phyloP scores from a whole-genome alignment of 2,888 invertebrate species.

The Coenonympha arcania region DNA sequence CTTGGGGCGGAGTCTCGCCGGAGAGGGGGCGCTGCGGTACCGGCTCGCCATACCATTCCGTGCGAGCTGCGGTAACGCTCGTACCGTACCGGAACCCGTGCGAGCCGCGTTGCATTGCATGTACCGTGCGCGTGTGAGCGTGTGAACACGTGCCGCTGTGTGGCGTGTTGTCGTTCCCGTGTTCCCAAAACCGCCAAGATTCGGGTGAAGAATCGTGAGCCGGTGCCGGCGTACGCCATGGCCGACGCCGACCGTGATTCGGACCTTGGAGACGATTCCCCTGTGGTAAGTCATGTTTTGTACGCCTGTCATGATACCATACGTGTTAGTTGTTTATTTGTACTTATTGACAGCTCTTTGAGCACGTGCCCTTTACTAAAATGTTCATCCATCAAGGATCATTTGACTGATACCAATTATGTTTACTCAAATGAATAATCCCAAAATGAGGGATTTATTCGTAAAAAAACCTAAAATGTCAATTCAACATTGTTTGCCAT shows the following conservation, averaged over 20 bases:
- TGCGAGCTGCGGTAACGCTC: constrained; percentile 50
- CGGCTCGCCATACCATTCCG: constrained; percentile 54
- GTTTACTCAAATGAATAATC: too few relatives aligned
- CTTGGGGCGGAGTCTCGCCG: constrained; percentile 57
- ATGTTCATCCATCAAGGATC: background rate
- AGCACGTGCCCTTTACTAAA: background rate
- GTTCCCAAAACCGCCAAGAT: constrained; percentile 78
- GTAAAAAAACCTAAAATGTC: too few relatives aligned
- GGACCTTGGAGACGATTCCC: constrained; percentile 82
- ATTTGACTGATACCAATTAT: too few relatives aligned
- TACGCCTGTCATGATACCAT: background rate
- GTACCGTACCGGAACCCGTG: constrained; percentile 32
- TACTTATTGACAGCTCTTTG: background rate
- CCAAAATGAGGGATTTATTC: too few relatives aligned
- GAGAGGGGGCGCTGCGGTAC: constrained; percentile 45
- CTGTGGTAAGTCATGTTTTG: constrained; percentile 76
- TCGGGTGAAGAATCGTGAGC: constrained; percentile 91
- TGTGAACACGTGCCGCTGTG: constrained; percentile 47
- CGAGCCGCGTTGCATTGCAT: constrained; percentile 36
- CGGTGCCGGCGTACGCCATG: constrained; percentile 89
- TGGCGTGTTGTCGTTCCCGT: constrained; percentile 48
- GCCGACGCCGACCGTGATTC: constrained; percentile 79
- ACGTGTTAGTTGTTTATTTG: background rate
- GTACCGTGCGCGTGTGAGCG: constrained; percentile 54
- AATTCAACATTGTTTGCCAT: too few relatives aligned